phyloP scores from a whole-genome alignment of 1,140 invertebrate genomes.

The Diabrotica virgifera region DNA sequence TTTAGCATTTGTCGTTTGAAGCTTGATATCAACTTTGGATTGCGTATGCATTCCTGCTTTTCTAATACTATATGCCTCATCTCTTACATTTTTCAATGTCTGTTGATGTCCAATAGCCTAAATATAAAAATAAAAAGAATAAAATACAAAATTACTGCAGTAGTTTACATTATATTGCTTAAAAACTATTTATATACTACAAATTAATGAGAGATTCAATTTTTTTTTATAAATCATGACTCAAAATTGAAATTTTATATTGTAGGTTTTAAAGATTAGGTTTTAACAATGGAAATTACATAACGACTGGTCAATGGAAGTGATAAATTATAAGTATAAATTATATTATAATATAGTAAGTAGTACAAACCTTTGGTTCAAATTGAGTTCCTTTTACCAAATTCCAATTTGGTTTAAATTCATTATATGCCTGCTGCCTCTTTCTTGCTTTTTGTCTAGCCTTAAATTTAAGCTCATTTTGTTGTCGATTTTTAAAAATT shows the following conservation, averaged over 20 bases:
- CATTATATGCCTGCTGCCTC: slow-evolving; percentile 52
- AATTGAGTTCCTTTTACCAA: slow-evolving; percentile 67
- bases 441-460: slow-evolving; percentile 72
- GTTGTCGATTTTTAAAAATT: slow-evolving; percentile 91
- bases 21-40: slow-evolving; percentile 20
- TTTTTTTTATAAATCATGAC: too few relatives aligned
- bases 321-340: too few relatives aligned
- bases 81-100: slow-evolving; percentile 62
- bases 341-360: too few relatives aligned
- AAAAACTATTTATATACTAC: too few relatives aligned
- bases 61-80: slow-evolving; percentile 68
- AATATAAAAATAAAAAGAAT: slow-evolving; percentile 23
- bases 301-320: too few relatives aligned
- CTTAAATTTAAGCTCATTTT: slow-evolving; percentile 79
- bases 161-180: background rate
- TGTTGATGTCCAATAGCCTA: slow-evolving; percentile 53
- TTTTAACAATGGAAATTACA: too few relatives aligned
- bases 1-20: slow-evolving; percentile 40
- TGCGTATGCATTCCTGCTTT: slow-evolving; percentile 55
- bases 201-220: too few relatives aligned
- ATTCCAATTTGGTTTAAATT: slow-evolving; percentile 66
- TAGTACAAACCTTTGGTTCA: slow-evolving; percentile 59
- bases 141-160: background rate
- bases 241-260: too few relatives aligned
- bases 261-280: too few relatives aligned